Evolutionary conservation across 2,797 vertebrate species (phyloP).

Genomic region (Macropodus opercularis): DNA sequence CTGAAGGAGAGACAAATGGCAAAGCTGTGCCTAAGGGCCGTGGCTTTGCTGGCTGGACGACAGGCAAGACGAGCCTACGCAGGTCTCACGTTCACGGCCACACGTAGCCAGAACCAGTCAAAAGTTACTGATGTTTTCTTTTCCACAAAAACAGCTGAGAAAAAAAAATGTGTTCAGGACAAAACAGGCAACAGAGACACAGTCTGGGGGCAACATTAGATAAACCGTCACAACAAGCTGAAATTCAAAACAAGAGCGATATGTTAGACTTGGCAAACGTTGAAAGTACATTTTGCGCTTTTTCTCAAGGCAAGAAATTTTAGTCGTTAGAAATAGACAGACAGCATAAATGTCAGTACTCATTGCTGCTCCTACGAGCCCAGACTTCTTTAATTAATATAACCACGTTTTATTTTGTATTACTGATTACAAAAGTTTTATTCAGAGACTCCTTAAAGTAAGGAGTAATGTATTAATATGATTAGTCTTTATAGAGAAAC

Average conservation of each 20-base stretch:
- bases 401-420: too few species aligned
- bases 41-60: conserved; percentile 26
- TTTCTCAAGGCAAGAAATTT: not conserved
- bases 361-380: not conserved
- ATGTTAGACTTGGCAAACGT: conserved; percentile 1
- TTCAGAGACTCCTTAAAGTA: too few species aligned
- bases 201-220: not conserved
- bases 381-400: not conserved
- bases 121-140: conserved; percentile 1
- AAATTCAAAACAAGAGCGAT: not conserved
- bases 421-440: too few species aligned
- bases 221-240: conserved; percentile 3
- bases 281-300: not conserved
- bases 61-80: conserved; percentile 43
- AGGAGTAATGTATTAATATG: too few species aligned
- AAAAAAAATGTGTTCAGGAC: not conserved
- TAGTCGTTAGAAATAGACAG: not conserved
- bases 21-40: conserved; percentile 41
- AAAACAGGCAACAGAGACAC: not conserved
- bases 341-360: not conserved
- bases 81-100: conserved; percentile 15
- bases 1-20: conserved; percentile 23
- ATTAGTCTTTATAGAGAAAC: too few species aligned
- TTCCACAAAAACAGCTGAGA: conserved; percentile 6
- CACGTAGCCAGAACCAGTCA: not conserved